Percentiles rank a stretch among this genome's conserved stretches.
Conservation (phyloP, 2,797 vertebrate genomes). For the Myotis daubentonii region DNA sequence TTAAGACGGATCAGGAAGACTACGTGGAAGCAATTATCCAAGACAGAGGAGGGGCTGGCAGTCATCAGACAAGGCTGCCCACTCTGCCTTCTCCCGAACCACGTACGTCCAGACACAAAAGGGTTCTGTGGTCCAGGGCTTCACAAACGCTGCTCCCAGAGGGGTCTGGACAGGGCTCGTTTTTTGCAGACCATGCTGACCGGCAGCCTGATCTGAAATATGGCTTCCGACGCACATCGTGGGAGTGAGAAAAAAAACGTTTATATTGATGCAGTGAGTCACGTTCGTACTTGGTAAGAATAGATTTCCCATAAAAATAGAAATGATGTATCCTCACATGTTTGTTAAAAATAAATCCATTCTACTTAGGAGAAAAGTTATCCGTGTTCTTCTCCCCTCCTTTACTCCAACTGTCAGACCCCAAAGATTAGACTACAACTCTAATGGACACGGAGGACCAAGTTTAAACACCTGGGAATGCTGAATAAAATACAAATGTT, state of each 20-base stretch:
- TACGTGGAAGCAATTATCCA: neutral
- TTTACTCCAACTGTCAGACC: neutral
- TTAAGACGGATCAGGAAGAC: neutral
- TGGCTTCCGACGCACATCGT: neutral
- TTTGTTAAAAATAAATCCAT: neutral
- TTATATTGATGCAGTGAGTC: slow-evolving; percentile 23
- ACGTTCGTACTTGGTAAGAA: slow-evolving; percentile 38
- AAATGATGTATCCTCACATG: slow-evolving; percentile 33
- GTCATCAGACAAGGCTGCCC: accelerated
- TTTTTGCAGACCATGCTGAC: neutral
- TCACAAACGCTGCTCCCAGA: neutral
- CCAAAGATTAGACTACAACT: neutral
- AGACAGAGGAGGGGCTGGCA: neutral
- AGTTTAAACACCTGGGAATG: neutral
- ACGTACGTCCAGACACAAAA: neutral
- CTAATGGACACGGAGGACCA: neutral
- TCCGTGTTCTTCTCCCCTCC: neutral
- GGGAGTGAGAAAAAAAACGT: neutral
- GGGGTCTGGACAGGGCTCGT: too few relatives aligned
- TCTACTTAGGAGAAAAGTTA: neutral
- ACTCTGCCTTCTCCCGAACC: neutral
- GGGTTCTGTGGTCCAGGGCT: neutral
- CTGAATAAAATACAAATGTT: neutral
- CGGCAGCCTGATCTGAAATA: neutral
- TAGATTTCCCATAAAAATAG: slow-evolving; percentile 31